Evolutionary conservation across 2,797 vertebrate species (phyloP).

Genomic region (Enteromius radiatus): DNA sequence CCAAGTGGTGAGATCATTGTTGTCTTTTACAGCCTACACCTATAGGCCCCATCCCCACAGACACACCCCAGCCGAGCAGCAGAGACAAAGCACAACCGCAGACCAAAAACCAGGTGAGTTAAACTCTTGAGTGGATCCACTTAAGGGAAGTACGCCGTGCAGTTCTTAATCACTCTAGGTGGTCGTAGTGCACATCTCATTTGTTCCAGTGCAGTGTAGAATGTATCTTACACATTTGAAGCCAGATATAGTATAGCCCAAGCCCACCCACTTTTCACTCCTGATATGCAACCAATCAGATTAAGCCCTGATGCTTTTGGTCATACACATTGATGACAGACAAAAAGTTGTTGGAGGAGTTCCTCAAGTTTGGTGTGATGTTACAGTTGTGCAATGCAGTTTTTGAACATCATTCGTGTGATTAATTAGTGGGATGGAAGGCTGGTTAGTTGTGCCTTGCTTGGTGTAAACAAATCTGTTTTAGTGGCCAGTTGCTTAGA

Average conservation of each 20-base stretch:
- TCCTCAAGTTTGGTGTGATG: constrained; percentile 16
- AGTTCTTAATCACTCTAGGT: background rate
- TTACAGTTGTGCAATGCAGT: constrained; percentile 21
- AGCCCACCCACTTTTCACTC: background rate
- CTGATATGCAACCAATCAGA: background rate
- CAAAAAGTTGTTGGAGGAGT: background rate
- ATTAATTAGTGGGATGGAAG: constrained; percentile 21
- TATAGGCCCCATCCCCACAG: constrained; percentile 92
- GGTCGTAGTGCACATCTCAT: background rate
- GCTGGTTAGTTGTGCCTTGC: constrained; percentile 25
- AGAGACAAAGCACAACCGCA: constrained; percentile 93
- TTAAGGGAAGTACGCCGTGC: background rate
- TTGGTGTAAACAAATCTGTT: constrained; percentile 17
- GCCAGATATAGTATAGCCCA: background rate
- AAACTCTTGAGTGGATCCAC: background rate
- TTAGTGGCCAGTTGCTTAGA: constrained; percentile 24
- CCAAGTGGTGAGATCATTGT: background rate
- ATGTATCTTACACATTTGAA: background rate
- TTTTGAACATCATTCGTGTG: constrained; percentile 24
- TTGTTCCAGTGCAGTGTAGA: background rate
- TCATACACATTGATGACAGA: background rate
- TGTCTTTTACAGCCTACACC: constrained; percentile 85
- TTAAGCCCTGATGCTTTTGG: background rate
- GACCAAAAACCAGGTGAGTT: constrained; percentile 94
- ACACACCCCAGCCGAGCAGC: constrained; percentile 87